Evolutionary conservation across 2,113 vertebrate genomes (phyloP), one percentile per base, ranked within the genome.

Genomic region (Condylura cristata): DNA sequence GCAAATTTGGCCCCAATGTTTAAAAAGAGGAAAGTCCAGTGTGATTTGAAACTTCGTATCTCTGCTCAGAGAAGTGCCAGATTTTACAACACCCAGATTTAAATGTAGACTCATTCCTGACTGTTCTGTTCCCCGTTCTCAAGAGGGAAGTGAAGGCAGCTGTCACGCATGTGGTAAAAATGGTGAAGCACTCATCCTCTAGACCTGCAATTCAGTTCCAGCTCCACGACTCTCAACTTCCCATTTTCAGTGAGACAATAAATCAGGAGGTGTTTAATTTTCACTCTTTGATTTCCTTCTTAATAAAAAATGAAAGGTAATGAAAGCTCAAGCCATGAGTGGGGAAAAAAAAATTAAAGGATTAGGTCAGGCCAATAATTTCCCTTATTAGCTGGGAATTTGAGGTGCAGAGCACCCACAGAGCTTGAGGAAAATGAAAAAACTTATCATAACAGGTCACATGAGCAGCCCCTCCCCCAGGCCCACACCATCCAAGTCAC

Each of bases 261-360:
- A 66, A 97, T 58, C 60, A 68, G 13, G 28, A 96, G 82, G 92
- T 90, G 87, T 96, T 96, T 95, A 91, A 95, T 93, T 95, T 63
- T 85, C 90, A 92, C 90, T 83, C 61, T 93, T 86, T 78, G 75
- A 66, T 80, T 63, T 63, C 86, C 86, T 39, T 96, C 44, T 89
- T 94, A 92, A 95, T 92, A 90, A 95, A 88, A 93, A 80, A 91
- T 18, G 76, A 86, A 95, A 94, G 78, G 48, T 60, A 91, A 74
- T 46, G 80, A 86, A 70, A 87, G 53, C 39, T 94, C 60, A 68
- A 81, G 63, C n/a, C 32, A 66, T 58, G 80, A 85, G 80, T 58
- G 44, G 68, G 34, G 4, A 63, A 82, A n/a, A 61, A 82, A 53
- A 83, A 79, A 76, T 71, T 17, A 81, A 71, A 90, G 56, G 44